Evolutionary conservation across 37 sponge, comb jelly and placozoan genomes (phyloP).

Genomic region (Ephydatia muelleri): DNA sequence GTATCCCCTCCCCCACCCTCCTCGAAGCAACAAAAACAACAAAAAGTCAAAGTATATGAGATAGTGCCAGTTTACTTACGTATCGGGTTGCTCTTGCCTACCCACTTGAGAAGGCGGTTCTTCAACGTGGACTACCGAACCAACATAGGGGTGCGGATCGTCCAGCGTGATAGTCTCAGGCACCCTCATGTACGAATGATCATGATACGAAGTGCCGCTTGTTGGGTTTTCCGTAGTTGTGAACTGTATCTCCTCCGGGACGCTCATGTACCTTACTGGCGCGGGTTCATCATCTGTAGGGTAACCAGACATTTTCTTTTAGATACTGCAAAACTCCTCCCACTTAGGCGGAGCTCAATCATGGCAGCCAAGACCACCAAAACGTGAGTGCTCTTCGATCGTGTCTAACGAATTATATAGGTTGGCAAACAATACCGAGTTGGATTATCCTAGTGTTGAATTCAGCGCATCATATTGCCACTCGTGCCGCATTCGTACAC

Average conservation of each 20-base stretch:
- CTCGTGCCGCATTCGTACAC: no score
- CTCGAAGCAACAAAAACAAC: no score
- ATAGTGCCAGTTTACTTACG: not conserved
- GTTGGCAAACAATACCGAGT: no score
- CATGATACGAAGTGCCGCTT: not conserved
- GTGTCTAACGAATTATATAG: not conserved
- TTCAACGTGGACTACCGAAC: not conserved
- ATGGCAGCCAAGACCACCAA: not conserved
- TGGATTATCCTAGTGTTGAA: no score
- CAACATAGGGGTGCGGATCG: not conserved
- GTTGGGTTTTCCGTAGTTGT: not conserved
- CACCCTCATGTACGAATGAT: constrained; percentile 9
- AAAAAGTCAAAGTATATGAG: no score
- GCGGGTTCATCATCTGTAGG: not conserved
- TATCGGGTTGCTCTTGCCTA: not conserved
- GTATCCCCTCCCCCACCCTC: no score
- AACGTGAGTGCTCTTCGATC: not conserved
- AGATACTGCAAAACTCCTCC: not conserved
- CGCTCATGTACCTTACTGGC: constrained; percentile 43
- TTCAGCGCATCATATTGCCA: no score
- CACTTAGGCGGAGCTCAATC: not conserved
- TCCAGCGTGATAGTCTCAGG: constrained; percentile 64
- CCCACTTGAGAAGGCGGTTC: not conserved
- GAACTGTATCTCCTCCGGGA: constrained; percentile 69
- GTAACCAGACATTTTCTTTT: not conserved